These are phyloP conservation scores for Cheilosia vernalis DNA, from an alignment of 2,888 invertebrate species.

Conservation along the genomic window DNA sequence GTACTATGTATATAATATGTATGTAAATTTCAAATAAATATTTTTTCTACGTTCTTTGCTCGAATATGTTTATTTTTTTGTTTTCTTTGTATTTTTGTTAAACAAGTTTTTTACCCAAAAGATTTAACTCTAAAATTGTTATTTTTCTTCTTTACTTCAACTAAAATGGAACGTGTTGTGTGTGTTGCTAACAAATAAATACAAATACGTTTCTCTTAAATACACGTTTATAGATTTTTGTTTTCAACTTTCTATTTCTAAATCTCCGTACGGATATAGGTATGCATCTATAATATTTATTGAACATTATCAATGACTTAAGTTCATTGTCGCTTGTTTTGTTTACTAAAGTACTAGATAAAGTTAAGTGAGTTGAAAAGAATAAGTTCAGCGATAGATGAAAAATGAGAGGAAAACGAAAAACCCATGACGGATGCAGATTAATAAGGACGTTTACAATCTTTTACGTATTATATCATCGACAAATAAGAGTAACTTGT, in stretches of 20 bases:
- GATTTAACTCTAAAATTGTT: constrained; percentile 23
- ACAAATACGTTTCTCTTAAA: constrained; percentile 55
- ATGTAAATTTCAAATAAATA: constrained; percentile 75
- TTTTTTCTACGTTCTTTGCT: constrained; percentile 54
- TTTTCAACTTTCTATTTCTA: constrained; percentile 4
- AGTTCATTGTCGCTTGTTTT: constrained; percentile 27
- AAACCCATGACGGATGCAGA: neutral
- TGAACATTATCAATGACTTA: constrained; percentile 26
- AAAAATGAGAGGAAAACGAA: constrained; percentile 7
- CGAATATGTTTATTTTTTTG: constrained; percentile 2
- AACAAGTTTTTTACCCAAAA: constrained; percentile 24
- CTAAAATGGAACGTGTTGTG: constrained; percentile 71
- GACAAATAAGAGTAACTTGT: constrained; percentile 1
- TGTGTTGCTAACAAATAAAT: constrained; percentile 63
- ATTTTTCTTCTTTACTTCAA: constrained; percentile 25
- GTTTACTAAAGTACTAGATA: constrained; percentile 33
- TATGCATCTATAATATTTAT: constrained; percentile 11
- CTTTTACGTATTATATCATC: constrained; percentile 7
- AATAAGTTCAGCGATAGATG: constrained; percentile 28
- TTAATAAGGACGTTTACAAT: neutral
- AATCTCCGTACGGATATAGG: constrained; percentile 20
- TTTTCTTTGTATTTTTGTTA: constrained; percentile 4
- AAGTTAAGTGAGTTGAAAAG: constrained; percentile 1
- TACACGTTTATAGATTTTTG: constrained; percentile 18
- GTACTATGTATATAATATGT: constrained; percentile 74